Percentiles rank a stretch among this genome's conserved stretches.
These are phyloP conservation scores for Halcyon malimbica DNA, from an alignment of 2,113 vertebrate genomes.

Conservation along the genomic window DNA sequence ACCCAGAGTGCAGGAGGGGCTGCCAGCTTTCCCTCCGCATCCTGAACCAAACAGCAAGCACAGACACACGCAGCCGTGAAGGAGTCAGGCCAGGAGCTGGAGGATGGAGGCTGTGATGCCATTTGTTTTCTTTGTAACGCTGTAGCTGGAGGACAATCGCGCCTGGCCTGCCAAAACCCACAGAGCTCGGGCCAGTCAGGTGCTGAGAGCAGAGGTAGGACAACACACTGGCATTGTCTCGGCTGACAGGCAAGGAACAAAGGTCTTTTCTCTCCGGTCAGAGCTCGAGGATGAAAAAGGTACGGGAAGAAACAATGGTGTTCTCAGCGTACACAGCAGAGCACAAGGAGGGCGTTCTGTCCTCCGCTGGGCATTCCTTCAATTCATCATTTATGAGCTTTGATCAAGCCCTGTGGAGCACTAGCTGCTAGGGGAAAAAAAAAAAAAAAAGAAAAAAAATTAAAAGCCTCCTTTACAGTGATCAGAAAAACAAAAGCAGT, in stretches of 20 bases:
- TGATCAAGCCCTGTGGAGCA: conserved; percentile 41
- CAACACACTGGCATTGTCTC: conserved; percentile 53
- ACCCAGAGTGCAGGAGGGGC: fast-evolving
- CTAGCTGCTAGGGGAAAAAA: not conserved
- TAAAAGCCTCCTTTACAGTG: conserved; percentile 24
- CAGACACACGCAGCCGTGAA: fast-evolving
- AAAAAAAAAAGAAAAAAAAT: not conserved
- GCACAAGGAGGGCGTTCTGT: conserved; percentile 49
- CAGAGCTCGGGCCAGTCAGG: not conserved
- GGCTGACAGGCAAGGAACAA: conserved; percentile 31
- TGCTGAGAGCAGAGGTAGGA: conserved; percentile 57
- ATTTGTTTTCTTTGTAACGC: not conserved
- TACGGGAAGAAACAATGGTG: conserved; percentile 44
- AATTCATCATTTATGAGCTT: conserved; percentile 57
- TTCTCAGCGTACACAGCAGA: conserved; percentile 15
- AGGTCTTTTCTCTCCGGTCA: not conserved
- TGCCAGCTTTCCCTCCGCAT: not conserved
- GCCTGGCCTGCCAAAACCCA: conserved; percentile 6
- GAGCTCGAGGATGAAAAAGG: conserved; percentile 12
- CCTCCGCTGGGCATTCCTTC: conserved; percentile 8
- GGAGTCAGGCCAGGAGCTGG: not conserved
- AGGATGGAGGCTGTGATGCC: not conserved
- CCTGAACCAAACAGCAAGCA: not conserved
- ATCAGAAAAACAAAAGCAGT: conserved; percentile 54
- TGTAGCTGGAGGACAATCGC: not conserved